Conservation (phyloP, 2,888 invertebrate genomes). For the Dorcus hopei region DNA sequence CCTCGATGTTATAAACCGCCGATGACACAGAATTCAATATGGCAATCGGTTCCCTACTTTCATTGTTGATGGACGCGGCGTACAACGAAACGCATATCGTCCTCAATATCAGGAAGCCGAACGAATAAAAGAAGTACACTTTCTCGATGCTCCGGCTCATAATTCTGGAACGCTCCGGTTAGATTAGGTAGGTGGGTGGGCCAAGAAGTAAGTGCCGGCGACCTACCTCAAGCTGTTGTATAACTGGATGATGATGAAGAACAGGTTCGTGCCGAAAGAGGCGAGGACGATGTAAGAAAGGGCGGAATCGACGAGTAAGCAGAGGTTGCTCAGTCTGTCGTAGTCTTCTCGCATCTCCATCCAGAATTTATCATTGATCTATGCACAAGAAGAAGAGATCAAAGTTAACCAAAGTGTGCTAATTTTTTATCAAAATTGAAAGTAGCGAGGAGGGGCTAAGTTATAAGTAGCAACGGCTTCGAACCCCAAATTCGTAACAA, state of each 20-base stretch:
- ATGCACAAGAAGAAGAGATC: background rate
- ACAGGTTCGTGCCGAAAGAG: slow-evolving; percentile 8
- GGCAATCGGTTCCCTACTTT: slow-evolving; percentile 35
- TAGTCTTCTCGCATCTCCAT: slow-evolving; percentile 6
- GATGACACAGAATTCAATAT: slow-evolving; percentile 64
- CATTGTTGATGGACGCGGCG: slow-evolving; percentile 42
- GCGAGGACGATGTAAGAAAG: slow-evolving; percentile 4
- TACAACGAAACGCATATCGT: slow-evolving; percentile 37
- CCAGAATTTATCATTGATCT: background rate
- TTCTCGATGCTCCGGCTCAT: slow-evolving; percentile 27
- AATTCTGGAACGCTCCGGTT: slow-evolving; percentile 19
- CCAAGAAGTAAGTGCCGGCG: too few relatives aligned
- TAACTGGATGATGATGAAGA: slow-evolving; percentile 10
- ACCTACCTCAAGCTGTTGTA: slow-evolving; percentile 10
- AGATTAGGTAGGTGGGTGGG: too few relatives aligned
- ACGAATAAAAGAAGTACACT: slow-evolving; percentile 36
- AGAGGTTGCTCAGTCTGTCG: slow-evolving; percentile 2
- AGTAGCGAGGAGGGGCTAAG: too few relatives aligned
- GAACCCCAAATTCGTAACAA: too few relatives aligned
- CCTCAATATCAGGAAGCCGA: slow-evolving; percentile 42
- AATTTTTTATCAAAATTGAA: too few relatives aligned
- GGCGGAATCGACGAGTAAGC: background rate
- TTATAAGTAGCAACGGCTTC: too few relatives aligned
- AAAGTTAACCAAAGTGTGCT: too few relatives aligned
- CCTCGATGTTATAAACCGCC: slow-evolving; percentile 54